Evolutionary conservation across 2,888 invertebrate genomes (phyloP), one percentile per base, ranked within the genome.

Genomic region (Eurois occulta): DNA sequence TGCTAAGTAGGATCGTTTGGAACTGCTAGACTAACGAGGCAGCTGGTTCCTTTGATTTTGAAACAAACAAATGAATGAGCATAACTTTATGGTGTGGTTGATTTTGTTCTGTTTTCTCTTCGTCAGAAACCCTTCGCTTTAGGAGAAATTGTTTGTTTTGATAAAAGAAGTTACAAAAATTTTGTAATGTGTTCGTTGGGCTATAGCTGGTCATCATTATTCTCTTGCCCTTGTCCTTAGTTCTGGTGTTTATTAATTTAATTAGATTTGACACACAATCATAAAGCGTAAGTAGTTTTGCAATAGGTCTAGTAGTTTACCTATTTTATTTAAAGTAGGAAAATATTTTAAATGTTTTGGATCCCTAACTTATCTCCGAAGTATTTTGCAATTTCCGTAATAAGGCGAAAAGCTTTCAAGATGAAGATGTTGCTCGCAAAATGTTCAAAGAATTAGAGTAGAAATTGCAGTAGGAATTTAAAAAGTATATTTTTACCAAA

Each of bases 31-130:
- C 62, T 62, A 62, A 62, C 35, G 35, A 64, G 35, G 11, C 35
- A 38, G 5, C 5, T 35, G 21, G 8, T 13, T 21, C 35, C 24
- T 58, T 32, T 41, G 41, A 52, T 72, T 71, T 69, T 64, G 16
- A 55, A 77, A 72, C 68, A 69, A 79, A 58, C 32, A 68, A 41
- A 75, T 75, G 16, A 28, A 21, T 6, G 28, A 41, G 43, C 10
- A 5, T 48, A 72, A 69, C 68, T 41, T 75, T 81, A 16, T n/a
- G 60, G 28, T 55, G 0, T 2, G 13, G 18, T 65, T 68, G 28
- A 55, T 65, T 55, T 60, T 11, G 46, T 65, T 84, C 48, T 38
- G 58, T 32, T 83, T 78, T 35, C 32, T 35, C 16, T 75, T 65
- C 28, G 35, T 32, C 48, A 28, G 16, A n/a, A 77, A 67, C 28